Base-by-base conservation (phyloP, 2,888 invertebrate genomes). In the Oligia strigilis region DNA sequence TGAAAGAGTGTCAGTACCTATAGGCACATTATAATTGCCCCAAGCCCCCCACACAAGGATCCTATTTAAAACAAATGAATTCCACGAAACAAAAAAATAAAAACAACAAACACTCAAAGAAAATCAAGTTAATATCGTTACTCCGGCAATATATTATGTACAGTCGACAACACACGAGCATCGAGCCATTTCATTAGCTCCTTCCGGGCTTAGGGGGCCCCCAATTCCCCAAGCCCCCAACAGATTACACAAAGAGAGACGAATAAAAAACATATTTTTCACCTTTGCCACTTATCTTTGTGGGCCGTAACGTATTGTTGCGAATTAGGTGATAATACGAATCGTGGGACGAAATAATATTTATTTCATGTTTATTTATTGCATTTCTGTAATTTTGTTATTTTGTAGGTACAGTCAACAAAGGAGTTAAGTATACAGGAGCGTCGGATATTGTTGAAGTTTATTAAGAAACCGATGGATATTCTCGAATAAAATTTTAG, bases 161-260 rank as follows among this genome's bases (percentile, higher is more conserved):
- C 87, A 87, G 78, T 86, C 73, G 81, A 86, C 81, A 82, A 87
- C 85, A 85, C 84, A 80, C 67, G 82, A 66, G 87, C 78, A 78
- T 80, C 84, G 80, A 82, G 86, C 88, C 89, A 89, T 91, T 91
- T 91, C 89, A 90, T 90, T 89, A 87, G 90, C 81, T 84, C 72
- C 81, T 81, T 84, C 85, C 84, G 86, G 77, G 72, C 80, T 77
- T 79, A 71, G 60, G 52, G 52, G 80, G 58, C 79, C 72, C 70
- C 75, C 49, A 13, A 49, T 49, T 49, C 13, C 49, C 49, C 46
- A 49, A 49, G 77, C 64, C 19, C 78, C 79, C 71, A 78, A 83
- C 86, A 86, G 86, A 88, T 88, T 88, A 87, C 87, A 83, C 78
- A 80, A 83, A 88, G 86, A 80, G 87, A 85, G 70, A 84, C 80